Percentiles rank a stretch among this genome's conserved stretches.
These are phyloP conservation scores for Spilosoma lubricipeda DNA, from an alignment of 2,888 invertebrate species.

Conservation along the genomic window DNA sequence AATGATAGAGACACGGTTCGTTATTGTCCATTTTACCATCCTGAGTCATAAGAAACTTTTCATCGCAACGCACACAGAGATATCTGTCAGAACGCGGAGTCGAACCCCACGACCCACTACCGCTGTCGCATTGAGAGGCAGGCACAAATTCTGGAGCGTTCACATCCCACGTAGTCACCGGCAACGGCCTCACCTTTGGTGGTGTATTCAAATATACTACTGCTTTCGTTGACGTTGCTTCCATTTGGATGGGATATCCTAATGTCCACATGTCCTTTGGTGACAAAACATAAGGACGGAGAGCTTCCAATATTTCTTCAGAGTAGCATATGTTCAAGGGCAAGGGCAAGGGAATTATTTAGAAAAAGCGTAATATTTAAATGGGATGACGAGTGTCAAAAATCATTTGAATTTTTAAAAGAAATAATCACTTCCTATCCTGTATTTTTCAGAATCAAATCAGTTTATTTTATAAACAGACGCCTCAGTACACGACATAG, in stretches of 20 bases:
- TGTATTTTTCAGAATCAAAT: too few relatives aligned
- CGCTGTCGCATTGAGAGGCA: constrained; percentile 83
- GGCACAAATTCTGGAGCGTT: constrained; percentile 90
- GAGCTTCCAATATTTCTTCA: constrained; percentile 83
- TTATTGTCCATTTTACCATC: constrained; percentile 90
- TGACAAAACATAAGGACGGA: constrained; percentile 88
- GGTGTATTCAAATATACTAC: constrained; percentile 87
- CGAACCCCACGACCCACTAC: constrained; percentile 84
- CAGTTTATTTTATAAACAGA: too few relatives aligned
- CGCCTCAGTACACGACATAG: too few relatives aligned
- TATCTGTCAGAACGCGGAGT: constrained; percentile 86
- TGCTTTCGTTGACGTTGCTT: constrained; percentile 86
- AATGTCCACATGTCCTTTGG: constrained; percentile 87
- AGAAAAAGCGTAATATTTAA: too few relatives aligned
- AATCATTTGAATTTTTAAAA: too few relatives aligned
- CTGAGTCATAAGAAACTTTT: constrained; percentile 89
- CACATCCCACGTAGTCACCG: constrained; percentile 85
- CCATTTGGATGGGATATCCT: constrained; percentile 91
- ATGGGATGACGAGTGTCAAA: too few relatives aligned
- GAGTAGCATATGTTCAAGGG: constrained; percentile 78
- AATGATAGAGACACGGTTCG: constrained; percentile 95
- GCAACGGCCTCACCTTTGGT: constrained; percentile 75
- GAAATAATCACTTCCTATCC: too few relatives aligned
- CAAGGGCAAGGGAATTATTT: constrained; percentile 61
- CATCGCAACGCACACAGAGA: constrained; percentile 91